These are phyloP conservation scores for Theristicus caerulescens DNA, from an alignment of 2,113 vertebrate species.

Conservation along the genomic window DNA sequence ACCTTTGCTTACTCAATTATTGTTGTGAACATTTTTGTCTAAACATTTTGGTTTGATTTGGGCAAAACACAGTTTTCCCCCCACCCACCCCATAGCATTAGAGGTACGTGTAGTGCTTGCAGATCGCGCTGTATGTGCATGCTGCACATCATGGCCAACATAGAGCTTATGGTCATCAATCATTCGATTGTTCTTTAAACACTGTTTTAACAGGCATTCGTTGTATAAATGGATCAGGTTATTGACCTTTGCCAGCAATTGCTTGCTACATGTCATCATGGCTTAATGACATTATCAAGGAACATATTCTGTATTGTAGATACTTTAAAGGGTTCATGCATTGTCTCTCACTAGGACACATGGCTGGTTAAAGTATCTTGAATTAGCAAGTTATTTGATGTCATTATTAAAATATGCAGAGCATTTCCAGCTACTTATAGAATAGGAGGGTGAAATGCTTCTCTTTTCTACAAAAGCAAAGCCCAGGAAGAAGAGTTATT, in stretches of 20 bases:
- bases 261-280: constrained; percentile 64
- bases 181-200: constrained; percentile 61
- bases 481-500: constrained; percentile 1
- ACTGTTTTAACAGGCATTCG: constrained; percentile 58
- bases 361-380: constrained; percentile 26
- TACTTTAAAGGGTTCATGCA: constrained; percentile 37
- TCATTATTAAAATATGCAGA: constrained; percentile 56
- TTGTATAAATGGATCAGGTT: constrained; percentile 68
- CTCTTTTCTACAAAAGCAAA: constrained; percentile 27
- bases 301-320: constrained; percentile 51
- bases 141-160: constrained; percentile 24
- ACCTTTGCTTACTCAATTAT: not conserved
- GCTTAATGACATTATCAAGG: constrained; percentile 67
- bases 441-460: constrained; percentile 23
- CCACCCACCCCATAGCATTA: not conserved
- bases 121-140: not conserved
- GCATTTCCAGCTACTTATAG: constrained; percentile 33
- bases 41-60: not conserved
- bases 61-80: not conserved
- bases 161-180: constrained; percentile 51
- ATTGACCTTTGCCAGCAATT: constrained; percentile 69
- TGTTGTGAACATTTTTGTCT: not conserved
- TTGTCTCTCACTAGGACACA: constrained; percentile 53
- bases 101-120: not conserved
- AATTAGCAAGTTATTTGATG: constrained; percentile 60